Percentiles rank a stretch among this genome's conserved stretches.
Evolutionary conservation across 2,888 invertebrate species (phyloP).

Genomic region (Eupsilia transversa): DNA sequence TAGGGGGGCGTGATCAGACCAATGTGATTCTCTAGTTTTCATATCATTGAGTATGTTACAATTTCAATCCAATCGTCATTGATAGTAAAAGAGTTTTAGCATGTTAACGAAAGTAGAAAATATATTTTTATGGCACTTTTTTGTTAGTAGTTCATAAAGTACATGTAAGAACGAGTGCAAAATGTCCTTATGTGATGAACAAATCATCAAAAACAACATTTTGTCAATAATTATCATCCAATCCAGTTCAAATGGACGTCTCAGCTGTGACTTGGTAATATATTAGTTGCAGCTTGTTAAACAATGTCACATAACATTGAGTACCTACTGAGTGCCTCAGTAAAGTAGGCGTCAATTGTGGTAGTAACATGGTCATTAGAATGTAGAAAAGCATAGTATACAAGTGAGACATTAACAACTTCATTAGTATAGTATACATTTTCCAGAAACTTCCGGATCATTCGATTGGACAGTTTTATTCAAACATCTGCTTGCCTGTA

Average conservation of each 20-base stretch:
- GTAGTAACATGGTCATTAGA: slow-evolving; percentile 44
- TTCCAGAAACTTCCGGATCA: slow-evolving; percentile 29
- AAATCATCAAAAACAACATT: neutral
- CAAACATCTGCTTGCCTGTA: slow-evolving; percentile 14
- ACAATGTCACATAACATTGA: slow-evolving; percentile 30
- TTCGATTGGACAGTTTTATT: slow-evolving; percentile 3
- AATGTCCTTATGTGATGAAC: slow-evolving; percentile 24
- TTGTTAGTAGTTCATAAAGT: slow-evolving; percentile 62
- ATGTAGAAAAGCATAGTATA: slow-evolving; percentile 13
- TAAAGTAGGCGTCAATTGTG: slow-evolving; percentile 53
- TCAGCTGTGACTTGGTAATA: slow-evolving; percentile 1
- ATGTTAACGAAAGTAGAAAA: slow-evolving; percentile 54
- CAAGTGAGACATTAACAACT: slow-evolving; percentile 21
- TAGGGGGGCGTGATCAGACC: slow-evolving; percentile 35
- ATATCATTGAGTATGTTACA: slow-evolving; percentile 31
- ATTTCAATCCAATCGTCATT: slow-evolving; percentile 36
- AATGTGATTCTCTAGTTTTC: slow-evolving; percentile 50
- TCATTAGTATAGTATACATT: slow-evolving; percentile 25
- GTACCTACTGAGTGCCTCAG: slow-evolving; percentile 47
- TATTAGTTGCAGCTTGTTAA: slow-evolving; percentile 5
- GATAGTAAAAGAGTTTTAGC: slow-evolving; percentile 30
- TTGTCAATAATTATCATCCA: slow-evolving; percentile 3
- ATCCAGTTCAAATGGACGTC: neutral
- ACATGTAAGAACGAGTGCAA: slow-evolving; percentile 40
- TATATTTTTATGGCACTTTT: slow-evolving; percentile 68